Percentiles rank a stretch among this genome's conserved stretches.
phyloP scores from a whole-genome alignment of 2,113 vertebrate genomes.

The Henicopernis longicauda region DNA sequence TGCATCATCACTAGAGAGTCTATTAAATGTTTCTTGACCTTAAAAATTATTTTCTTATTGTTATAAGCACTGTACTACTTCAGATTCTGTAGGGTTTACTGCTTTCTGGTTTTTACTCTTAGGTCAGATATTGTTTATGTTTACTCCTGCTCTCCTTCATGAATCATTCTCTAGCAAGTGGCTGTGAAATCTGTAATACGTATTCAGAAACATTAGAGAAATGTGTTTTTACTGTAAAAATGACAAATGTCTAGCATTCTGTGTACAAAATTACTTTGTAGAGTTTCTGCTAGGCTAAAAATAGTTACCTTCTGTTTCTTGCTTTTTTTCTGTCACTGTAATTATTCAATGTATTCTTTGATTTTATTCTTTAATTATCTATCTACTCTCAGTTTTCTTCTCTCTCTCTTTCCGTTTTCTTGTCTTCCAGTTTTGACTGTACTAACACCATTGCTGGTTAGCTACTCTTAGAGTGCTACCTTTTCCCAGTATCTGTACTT shows the following conservation, averaged over 20 bases:
- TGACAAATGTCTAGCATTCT: slow-evolving; percentile 7
- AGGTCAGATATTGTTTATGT: background rate
- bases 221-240: slow-evolving; percentile 28
- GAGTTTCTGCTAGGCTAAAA: slow-evolving; percentile 22
- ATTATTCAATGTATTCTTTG: slow-evolving; percentile 15
- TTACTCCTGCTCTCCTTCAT: slow-evolving; percentile 40
- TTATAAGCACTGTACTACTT: background rate
- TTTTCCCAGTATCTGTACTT: slow-evolving; percentile 71
- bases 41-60: background rate
- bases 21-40: background rate
- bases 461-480: slow-evolving; percentile 66
- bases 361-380: slow-evolving; percentile 37
- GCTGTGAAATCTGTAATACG: slow-evolving; percentile 22
- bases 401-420: slow-evolving; percentile 61
- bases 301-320: slow-evolving; percentile 33
- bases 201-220: slow-evolving; percentile 9
- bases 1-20: background rate
- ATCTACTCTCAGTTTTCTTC: slow-evolving; percentile 38
- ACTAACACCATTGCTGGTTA: slow-evolving; percentile 70
- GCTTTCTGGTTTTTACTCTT: slow-evolving; percentile 19
- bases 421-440: slow-evolving; percentile 77
- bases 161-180: slow-evolving; percentile 58
- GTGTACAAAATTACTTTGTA: background rate
- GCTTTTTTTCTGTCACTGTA: slow-evolving; percentile 14
- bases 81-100: background rate